phyloP scores from a whole-genome alignment of 1,140 invertebrate genomes.

The Piezodorus guildinii region DNA sequence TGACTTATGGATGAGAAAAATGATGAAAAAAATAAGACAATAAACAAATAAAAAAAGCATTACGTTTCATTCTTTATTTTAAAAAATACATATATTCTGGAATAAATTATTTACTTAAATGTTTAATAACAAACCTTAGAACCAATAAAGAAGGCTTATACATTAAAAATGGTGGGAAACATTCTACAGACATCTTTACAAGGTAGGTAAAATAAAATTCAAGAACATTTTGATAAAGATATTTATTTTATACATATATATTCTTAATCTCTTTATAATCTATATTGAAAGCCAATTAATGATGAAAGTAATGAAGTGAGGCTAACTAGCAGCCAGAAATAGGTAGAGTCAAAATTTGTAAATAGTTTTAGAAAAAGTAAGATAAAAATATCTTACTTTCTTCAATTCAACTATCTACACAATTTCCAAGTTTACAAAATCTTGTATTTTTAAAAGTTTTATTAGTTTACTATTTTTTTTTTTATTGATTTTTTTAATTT shows the following conservation, averaged over 20 bases:
- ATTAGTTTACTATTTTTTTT: neutral
- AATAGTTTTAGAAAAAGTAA: slow-evolving; percentile 1
- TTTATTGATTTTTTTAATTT: no score
- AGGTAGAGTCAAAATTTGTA: neutral
- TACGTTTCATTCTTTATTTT: no score
- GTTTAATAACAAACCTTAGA: no score
- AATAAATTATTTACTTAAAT: no score
- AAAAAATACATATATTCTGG: no score
- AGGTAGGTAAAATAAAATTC: neutral
- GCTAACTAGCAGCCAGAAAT: slow-evolving; percentile 6
- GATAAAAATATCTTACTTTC: slow-evolving; percentile 1
- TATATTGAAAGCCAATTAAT: slow-evolving; percentile 13
- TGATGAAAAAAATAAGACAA: no score
- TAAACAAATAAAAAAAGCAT: no score
- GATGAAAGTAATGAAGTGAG: slow-evolving; percentile 12
- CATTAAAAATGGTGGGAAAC: no score
- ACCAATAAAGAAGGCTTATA: no score
- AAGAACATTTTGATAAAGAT: slow-evolving; percentile 4
- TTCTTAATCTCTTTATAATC: slow-evolving; percentile 4
- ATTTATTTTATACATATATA: slow-evolving; percentile 12
- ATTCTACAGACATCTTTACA: no score
- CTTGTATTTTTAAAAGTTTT: neutral
- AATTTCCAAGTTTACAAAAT: neutral
- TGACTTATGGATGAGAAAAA: no score
- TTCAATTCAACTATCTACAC: neutral